Conservation (phyloP, 2,797 vertebrate species). For the Coregonus sp. region DNA sequence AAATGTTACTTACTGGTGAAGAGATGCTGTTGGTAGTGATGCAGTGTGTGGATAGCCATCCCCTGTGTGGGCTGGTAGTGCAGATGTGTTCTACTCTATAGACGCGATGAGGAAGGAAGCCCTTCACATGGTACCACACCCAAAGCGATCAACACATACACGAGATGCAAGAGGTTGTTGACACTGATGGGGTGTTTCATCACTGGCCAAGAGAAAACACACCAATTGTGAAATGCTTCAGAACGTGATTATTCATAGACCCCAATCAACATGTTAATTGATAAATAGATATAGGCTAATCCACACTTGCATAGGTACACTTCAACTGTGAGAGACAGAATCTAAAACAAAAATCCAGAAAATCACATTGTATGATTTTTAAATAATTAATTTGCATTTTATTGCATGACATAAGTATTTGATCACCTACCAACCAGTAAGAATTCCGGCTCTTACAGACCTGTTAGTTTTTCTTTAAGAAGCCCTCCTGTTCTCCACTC, state of each 20-base stretch:
- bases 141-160: constrained; percentile 16
- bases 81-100: constrained; percentile 45
- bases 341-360: no score
- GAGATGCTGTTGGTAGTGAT: constrained; percentile 41
- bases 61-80: constrained; percentile 27
- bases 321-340: no score
- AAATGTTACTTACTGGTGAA: constrained; percentile 54
- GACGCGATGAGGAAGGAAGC: constrained; percentile 67
- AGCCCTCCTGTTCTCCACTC: no score
- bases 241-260: not conserved
- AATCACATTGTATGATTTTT: no score
- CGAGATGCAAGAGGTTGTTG: not conserved
- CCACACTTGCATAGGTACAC: no score
- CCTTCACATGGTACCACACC: constrained; percentile 4
- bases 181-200: not conserved
- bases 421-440: no score
- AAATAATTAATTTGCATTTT: no score
- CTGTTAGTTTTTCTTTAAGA: no score
- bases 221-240: not conserved
- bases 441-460: no score
- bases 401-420: no score
- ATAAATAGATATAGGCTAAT: no score
- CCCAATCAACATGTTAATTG: no score
- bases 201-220: not conserved
- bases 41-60: constrained; percentile 24